Evolutionary conservation across 2,888 invertebrate genomes (phyloP).

Genomic region (Pyrrhia umbra): DNA sequence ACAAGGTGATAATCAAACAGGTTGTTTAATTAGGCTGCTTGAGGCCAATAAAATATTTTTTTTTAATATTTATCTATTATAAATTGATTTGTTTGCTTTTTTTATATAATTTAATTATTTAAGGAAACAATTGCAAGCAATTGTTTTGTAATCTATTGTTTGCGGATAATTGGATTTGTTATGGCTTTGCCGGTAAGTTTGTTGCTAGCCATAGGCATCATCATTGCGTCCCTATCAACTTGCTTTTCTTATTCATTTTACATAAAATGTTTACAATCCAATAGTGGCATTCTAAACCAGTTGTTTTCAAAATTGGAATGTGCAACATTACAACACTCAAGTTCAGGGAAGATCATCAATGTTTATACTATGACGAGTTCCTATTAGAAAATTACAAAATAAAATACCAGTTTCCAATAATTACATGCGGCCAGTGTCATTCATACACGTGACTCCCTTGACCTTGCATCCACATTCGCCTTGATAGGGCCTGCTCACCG

Average conservation of each 20-base stretch:
- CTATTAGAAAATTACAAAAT: conserved; percentile 34
- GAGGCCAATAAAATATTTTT: not conserved
- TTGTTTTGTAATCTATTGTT: not conserved
- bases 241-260: conserved; percentile 33
- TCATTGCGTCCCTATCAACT: conserved; percentile 7
- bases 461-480: conserved; percentile 57
- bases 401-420: conserved; percentile 27
- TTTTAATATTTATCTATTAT: conserved; percentile 1
- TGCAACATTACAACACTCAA: conserved; percentile 6
- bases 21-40: not conserved
- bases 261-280: not conserved
- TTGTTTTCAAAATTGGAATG: conserved; percentile 19
- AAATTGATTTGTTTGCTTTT: conserved; percentile 18
- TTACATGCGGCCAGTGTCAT: conserved; percentile 39
- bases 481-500: conserved; percentile 47
- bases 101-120: not conserved
- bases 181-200: conserved; percentile 1
- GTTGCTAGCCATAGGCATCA: conserved; percentile 9
- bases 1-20: not conserved
- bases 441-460: conserved; percentile 61
- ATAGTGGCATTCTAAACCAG: not conserved
- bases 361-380: conserved; percentile 33
- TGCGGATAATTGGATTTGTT: not conserved
- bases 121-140: conserved; percentile 1
- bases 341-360: conserved; percentile 29